Base-by-base conservation (phyloP, 2,888 invertebrate species). In the Lingula anatina region DNA sequence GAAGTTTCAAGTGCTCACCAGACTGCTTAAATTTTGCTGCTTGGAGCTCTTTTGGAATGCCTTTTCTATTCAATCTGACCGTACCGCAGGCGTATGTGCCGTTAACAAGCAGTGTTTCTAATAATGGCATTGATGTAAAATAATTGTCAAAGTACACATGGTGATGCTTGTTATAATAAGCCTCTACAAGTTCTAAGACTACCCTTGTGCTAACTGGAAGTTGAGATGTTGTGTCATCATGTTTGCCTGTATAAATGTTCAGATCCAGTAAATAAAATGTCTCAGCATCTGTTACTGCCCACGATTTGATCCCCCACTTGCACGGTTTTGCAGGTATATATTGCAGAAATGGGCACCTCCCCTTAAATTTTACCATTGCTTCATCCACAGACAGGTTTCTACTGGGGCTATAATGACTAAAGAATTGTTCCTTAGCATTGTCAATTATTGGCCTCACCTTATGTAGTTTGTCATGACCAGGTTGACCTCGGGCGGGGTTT, bases 101-200 rank as follows among this genome's bases (percentile, higher is more conserved):
- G 15, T 31, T 31, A 15, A 12, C 15, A 15, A 31, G 31, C 15
- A 31, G 15, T 15, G 31, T 31, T 31, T 31, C 9, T 31, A 31
- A 9, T 9, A 31, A 15, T 9, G 15, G 31, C 31, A 31, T 12
- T 9, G 31, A 31, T 9, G 47, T 20, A 9, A 47, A 41, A 23
- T 25, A 47, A 37, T 48, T 44, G 35, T 44, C 48, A 26, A 36
- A 24, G 23, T 48, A 48, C 12, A 48, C 21, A 36, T 48, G 36
- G n/a, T 35, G 28, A 21, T 25, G 15, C 24, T 43, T 43, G 15
- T 18, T 23, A 4, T 18, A 18, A 7, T 40, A 31, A 24, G 36
- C 26, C 21, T 23, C 9, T n/a, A 35, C 31, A 3, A 49, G 27
- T 23, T 49, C 37, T 26, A 18, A 28, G 5, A 48, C 48, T 15